Base-by-base conservation (phyloP, 1,140 invertebrate genomes). In the Ceratina japonica region DNA sequence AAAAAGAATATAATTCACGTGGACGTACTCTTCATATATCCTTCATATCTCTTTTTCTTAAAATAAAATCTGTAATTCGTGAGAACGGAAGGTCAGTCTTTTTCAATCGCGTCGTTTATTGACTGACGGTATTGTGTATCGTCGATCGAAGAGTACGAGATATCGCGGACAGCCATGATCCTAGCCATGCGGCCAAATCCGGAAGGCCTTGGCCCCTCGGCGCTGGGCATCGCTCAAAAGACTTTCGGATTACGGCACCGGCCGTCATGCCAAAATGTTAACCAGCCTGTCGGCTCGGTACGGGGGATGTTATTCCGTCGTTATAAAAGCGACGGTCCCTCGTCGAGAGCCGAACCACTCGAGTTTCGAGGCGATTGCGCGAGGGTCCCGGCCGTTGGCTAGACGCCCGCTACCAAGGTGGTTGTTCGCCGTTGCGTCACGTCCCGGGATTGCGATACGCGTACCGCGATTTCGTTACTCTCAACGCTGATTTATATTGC, bases 171-270 rank as follows among this genome's bases (percentile, higher is more conserved):
- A 63, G 54, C n/a, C 31, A 16, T 24, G 78, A 69, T 59, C 66
- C 56, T 52, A 20, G 65, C 65, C 18, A 65, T 61, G 22, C 51
- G n/a, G n/a, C 62, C 59, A 64, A 72, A 73, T 83, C 77, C 77
- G 82, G 81, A 80, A 84, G 68, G 73, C 77, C 82, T 84, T 76
- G 81, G 68, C 71, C 80, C 27, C 71, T 59, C 31, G 52, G 4
- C 27, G 27, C 44, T 68, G 7, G 56, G 59, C 44, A 37, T 71
- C 54, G n/a, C 62, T 27, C 61, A 31, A 20, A n/a, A 44, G 44
- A 20, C 66, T 81, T 76, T 37, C 61, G 51, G 51, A 62, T 61
- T 69, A 59, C 66, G 44, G 37, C 18, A 27, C 22, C 20, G 16
- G 31, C 1, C 5, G 63, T 8, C 31, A 31, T 20, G 37, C n/a